phyloP scores from a whole-genome alignment of 1,140 invertebrate genomes.

The Glomeris maerens region DNA sequence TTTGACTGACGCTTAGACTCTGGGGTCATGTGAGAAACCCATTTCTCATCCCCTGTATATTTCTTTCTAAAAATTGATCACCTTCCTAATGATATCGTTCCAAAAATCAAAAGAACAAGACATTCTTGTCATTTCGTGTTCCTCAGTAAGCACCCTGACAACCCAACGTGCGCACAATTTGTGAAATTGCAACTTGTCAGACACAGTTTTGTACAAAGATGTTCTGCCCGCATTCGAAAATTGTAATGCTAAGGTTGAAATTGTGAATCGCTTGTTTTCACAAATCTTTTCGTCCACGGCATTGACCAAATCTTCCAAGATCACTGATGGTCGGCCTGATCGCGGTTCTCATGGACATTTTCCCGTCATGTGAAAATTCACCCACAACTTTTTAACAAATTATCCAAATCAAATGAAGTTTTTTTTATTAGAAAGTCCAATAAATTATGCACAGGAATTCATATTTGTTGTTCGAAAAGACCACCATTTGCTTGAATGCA shows the following conservation, averaged over 20 bases:
- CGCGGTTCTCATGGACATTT: too few relatives aligned
- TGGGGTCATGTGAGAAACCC: conserved; percentile 19
- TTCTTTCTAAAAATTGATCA: conserved; percentile 16
- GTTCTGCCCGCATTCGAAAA: neutral
- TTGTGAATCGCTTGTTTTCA: conserved; percentile 5
- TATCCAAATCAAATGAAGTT: too few relatives aligned
- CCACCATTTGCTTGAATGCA: too few relatives aligned
- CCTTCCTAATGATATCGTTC: conserved; percentile 10
- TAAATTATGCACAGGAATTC: too few relatives aligned
- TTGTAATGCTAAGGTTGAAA: conserved; percentile 1
- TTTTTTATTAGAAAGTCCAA: too few relatives aligned
- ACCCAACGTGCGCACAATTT: conserved; percentile 14
- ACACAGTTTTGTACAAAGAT: neutral
- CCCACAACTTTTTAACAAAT: too few relatives aligned
- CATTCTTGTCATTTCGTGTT: conserved; percentile 14
- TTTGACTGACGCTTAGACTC: conserved; percentile 17
- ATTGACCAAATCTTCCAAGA: too few relatives aligned
- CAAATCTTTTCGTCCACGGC: too few relatives aligned
- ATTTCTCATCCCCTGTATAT: conserved; percentile 23
- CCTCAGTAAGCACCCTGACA: conserved; percentile 17
- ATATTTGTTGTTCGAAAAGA: too few relatives aligned
- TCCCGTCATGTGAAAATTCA: too few relatives aligned
- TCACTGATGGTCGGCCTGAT: too few relatives aligned
- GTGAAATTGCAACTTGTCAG: neutral
- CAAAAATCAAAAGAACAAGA: conserved; percentile 11